These are phyloP conservation scores for Gobiocypris rarus DNA, from an alignment of 2,113 vertebrate genomes.

Conservation along the genomic window DNA sequence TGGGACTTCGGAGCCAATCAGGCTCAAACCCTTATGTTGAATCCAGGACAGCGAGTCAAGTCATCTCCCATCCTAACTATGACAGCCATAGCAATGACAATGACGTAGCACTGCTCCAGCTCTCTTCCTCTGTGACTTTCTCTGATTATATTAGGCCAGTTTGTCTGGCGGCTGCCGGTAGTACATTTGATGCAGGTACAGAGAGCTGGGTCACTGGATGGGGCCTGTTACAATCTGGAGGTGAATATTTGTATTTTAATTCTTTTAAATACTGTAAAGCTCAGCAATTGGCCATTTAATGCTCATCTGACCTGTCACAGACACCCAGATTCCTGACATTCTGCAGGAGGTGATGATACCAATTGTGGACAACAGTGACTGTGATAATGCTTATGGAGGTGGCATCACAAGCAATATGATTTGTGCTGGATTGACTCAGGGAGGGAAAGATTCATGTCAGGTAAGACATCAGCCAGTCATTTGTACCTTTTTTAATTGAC, in stretches of 20 bases:
- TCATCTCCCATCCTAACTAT: constrained; percentile 69
- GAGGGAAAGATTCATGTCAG: constrained; percentile 71
- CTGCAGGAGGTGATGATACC: too few relatives aligned
- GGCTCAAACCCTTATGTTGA: neutral
- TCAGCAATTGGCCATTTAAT: neutral
- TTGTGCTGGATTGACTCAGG: constrained; percentile 52
- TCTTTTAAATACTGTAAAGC: neutral
- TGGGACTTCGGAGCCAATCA: constrained; percentile 57
- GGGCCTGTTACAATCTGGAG: constrained; percentile 53
- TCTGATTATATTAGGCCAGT: constrained; percentile 73
- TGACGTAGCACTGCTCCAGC: constrained; percentile 74
- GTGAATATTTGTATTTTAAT: constrained; percentile 47
- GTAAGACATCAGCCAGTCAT: neutral
- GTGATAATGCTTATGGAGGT: too few relatives aligned
- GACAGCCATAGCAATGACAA: constrained; percentile 51
- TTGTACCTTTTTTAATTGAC: neutral
- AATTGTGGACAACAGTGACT: too few relatives aligned
- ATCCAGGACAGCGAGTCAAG: accelerated
- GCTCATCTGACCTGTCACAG: constrained; percentile 34
- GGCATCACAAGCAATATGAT: too few relatives aligned
- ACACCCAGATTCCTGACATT: too few relatives aligned
- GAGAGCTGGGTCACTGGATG: constrained; percentile 80
- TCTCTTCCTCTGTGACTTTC: constrained; percentile 62
- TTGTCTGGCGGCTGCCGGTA: constrained; percentile 72
- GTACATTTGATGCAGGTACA: constrained; percentile 62